Conservation (phyloP, 2,113 vertebrate species). For the Pterocles orientalis region DNA sequence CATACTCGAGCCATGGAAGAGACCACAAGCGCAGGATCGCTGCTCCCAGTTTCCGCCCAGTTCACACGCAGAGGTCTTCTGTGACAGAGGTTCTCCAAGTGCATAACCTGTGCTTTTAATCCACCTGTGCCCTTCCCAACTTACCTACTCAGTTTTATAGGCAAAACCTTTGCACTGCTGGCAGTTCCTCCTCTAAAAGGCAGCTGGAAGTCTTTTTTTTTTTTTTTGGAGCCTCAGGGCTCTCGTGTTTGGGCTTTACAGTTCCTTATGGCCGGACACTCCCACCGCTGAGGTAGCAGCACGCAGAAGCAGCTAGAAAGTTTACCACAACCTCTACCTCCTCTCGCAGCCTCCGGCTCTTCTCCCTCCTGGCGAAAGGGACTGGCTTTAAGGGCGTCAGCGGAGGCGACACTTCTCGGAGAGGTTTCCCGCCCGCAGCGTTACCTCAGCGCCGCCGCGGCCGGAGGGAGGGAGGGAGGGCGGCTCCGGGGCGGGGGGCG, state of each 20-base stretch:
- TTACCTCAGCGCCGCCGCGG: constrained; percentile 18
- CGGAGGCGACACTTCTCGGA: background rate
- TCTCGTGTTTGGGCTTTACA: background rate
- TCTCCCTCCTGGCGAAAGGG: background rate
- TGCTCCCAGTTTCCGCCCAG: background rate
- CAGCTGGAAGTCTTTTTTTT: background rate
- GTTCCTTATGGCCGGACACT: constrained; percentile 15
- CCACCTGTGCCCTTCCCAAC: constrained; percentile 17
- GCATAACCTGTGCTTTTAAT: background rate
- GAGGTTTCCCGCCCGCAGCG: background rate
- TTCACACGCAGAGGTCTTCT: rapidly evolving
- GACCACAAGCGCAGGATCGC: rapidly evolving
- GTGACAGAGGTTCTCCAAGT: background rate
- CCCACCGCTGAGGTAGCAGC: background rate
- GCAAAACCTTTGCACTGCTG: background rate
- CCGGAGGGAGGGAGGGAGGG: background rate
- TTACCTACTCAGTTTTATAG: background rate
- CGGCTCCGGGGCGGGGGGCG: background rate
- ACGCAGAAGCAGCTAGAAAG: constrained; percentile 58
- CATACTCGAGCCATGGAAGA: background rate
- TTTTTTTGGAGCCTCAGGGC: background rate
- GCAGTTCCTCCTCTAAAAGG: background rate
- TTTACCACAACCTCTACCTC: constrained; percentile 55
- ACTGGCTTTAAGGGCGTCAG: background rate
- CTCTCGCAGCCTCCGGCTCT: background rate